Percentiles rank a stretch among this genome's conserved stretches.
These are phyloP conservation scores for Phrixothrix hirtus DNA, from an alignment of 2,888 invertebrate genomes.

Conservation along the genomic window DNA sequence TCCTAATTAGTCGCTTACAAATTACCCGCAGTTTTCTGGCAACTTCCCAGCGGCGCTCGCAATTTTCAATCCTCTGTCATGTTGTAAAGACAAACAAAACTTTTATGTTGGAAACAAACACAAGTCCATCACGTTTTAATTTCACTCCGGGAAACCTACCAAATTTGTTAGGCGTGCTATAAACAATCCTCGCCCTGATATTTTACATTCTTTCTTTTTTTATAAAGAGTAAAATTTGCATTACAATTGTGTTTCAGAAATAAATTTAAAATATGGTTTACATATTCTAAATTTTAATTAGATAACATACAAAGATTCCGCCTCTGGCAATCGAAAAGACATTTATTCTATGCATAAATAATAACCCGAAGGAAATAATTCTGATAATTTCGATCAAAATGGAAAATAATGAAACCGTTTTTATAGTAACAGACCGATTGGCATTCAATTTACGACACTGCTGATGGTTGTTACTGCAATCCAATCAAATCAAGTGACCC, in stretches of 20 bases:
- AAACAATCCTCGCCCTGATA: no score
- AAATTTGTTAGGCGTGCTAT: no score
- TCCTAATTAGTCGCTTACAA: constrained; percentile 28
- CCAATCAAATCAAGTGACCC: constrained; percentile 53
- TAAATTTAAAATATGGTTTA: no score
- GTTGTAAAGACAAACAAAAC: constrained; percentile 26
- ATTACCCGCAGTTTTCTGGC: constrained; percentile 28
- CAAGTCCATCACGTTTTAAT: constrained; percentile 20
- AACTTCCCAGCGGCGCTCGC: constrained; percentile 5
- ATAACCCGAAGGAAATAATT: constrained; percentile 29
- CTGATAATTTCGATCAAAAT: constrained; percentile 30
- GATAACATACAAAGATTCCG: no score
- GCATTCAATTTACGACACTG: constrained; percentile 51
- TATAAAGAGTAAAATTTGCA: no score
- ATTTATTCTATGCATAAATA: not conserved
- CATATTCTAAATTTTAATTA: no score
- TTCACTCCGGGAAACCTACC: constrained; percentile 4
- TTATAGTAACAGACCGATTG: constrained; percentile 47
- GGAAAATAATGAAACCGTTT: constrained; percentile 41
- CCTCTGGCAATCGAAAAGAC: not conserved
- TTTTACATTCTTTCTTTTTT: no score
- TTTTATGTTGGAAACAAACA: constrained; percentile 14
- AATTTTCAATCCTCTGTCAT: constrained; percentile 14
- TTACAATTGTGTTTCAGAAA: no score
- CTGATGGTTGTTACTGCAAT: constrained; percentile 50